phyloP scores from a whole-genome alignment of 2,113 vertebrate genomes.

The Seriola dumerili region DNA sequence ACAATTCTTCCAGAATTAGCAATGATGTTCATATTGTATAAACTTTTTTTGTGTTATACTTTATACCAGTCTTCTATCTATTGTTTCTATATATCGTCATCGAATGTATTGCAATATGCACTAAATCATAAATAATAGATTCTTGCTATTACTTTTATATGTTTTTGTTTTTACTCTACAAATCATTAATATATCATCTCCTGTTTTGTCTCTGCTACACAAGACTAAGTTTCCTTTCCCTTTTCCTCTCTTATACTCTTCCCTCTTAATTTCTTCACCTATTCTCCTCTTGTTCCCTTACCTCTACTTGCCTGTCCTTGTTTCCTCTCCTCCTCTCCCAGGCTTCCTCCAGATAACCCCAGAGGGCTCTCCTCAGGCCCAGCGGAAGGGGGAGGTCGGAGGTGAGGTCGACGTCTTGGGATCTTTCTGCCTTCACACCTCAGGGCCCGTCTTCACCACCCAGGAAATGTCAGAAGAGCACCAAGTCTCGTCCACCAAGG shows the following conservation, averaged over 20 bases:
- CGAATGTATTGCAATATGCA: background rate
- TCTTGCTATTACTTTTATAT: background rate
- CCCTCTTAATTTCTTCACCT: constrained; percentile 20
- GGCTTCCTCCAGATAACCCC: constrained; percentile 82
- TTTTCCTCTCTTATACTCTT: constrained; percentile 4
- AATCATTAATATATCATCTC: constrained; percentile 22
- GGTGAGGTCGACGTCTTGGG: constrained; percentile 75
- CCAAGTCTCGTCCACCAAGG: constrained; percentile 58
- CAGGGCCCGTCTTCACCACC: constrained; percentile 82
- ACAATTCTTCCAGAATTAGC: background rate
- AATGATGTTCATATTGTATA: background rate
- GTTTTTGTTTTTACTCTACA: background rate
- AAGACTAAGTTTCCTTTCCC: constrained; percentile 65
- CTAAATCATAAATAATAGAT: background rate
- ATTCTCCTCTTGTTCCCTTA: constrained; percentile 6
- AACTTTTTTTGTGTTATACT: background rate
- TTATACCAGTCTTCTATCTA: background rate
- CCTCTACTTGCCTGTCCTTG: background rate
- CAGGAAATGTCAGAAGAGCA: constrained; percentile 73
- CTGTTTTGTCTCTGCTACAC: constrained; percentile 58
- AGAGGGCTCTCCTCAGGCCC: constrained; percentile 78
- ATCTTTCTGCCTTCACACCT: constrained; percentile 83
- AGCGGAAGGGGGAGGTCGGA: constrained; percentile 71
- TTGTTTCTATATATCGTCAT: background rate
- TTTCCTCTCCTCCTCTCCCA: constrained; percentile 34